These are phyloP conservation scores for Epinephelus cyanopodus DNA, from an alignment of 2,113 vertebrate genomes.

Conservation along the genomic window DNA sequence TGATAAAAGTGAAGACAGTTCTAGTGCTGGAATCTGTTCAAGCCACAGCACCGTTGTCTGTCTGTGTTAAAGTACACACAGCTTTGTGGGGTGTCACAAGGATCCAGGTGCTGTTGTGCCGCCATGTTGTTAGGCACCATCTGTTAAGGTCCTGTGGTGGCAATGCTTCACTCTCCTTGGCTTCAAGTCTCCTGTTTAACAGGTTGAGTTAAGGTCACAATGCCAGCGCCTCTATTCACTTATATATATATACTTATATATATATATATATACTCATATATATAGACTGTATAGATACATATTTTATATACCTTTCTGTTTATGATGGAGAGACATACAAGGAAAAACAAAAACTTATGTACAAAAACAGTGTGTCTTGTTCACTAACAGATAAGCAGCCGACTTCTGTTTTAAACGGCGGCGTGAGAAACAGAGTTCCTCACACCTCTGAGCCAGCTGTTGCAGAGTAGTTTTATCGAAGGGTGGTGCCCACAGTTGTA, in stretches of 20 bases:
- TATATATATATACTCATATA: conserved; percentile 47
- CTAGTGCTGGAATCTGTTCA: conserved; percentile 50
- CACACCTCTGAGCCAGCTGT: conserved; percentile 46
- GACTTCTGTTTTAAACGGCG: conserved; percentile 13
- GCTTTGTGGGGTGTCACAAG: conserved; percentile 8
- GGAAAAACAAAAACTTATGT: conserved; percentile 56
- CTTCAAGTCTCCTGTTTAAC: conserved; percentile 70
- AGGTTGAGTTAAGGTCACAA: conserved; percentile 64
- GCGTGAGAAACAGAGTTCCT: conserved; percentile 37
- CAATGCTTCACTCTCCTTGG: conserved; percentile 55
- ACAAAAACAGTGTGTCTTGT: conserved; percentile 77
- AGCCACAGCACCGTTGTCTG: conserved; percentile 48
- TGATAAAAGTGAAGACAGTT: conserved; percentile 55
- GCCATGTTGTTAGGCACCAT: conserved; percentile 28
- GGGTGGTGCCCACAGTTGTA: conserved; percentile 66
- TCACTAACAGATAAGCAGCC: conserved; percentile 51
- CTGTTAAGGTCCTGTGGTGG: conserved; percentile 55
- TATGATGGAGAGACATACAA: conserved; percentile 51
- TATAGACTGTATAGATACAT: conserved; percentile 72
- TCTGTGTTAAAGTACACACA: conserved; percentile 31
- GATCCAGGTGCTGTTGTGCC: conserved; percentile 35
- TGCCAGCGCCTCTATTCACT: conserved; percentile 56
- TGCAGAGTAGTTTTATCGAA: conserved; percentile 52
- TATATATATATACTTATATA: conserved; percentile 53
- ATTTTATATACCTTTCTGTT: conserved; percentile 73